Conservation (phyloP, 2,888 invertebrate species). For the Pyrgus malvae region DNA sequence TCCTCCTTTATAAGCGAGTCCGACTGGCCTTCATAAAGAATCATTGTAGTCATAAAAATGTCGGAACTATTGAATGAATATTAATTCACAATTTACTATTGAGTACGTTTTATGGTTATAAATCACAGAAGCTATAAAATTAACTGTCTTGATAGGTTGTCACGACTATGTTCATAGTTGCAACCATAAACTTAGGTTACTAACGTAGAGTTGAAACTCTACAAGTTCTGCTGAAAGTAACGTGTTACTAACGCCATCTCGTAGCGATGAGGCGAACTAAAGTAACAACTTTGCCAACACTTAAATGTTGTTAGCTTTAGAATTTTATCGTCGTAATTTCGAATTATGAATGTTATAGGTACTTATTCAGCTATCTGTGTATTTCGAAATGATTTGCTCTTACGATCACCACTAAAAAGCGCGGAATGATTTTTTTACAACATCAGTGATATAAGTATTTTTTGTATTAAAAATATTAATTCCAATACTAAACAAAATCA, state of each 20-base stretch:
- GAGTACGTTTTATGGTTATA: slow-evolving; percentile 52
- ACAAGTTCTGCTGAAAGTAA: slow-evolving; percentile 7
- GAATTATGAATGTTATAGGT: too few species aligned
- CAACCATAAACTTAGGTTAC: too few species aligned
- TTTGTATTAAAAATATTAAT: too few species aligned
- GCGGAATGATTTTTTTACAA: too few species aligned
- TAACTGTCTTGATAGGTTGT: slow-evolving; percentile 51
- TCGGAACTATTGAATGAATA: slow-evolving; percentile 13
- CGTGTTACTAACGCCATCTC: slow-evolving; percentile 61
- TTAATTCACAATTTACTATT: slow-evolving; percentile 34
- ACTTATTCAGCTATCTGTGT: too few species aligned
- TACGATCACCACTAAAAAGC: too few species aligned
- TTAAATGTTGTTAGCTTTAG: neutral
- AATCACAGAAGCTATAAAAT: slow-evolving; percentile 56
- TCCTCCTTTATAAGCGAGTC: slow-evolving; percentile 1
- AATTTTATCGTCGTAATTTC: too few species aligned
- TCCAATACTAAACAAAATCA: too few species aligned
- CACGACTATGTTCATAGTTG: slow-evolving; percentile 65
- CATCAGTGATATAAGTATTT: too few species aligned
- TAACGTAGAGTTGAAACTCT: too few species aligned
- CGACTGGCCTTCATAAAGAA: neutral
- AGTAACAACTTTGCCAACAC: neutral
- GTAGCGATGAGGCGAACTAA: slow-evolving; percentile 35
- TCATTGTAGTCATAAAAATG: slow-evolving; percentile 11
- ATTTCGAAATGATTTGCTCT: too few species aligned